A percentile compares a stretch with the other conserved stretches of the same genome.
These are phyloP conservation scores for Gymnopithys bicolor DNA, from an alignment of 2,797 vertebrate species.

Conservation along the genomic window DNA sequence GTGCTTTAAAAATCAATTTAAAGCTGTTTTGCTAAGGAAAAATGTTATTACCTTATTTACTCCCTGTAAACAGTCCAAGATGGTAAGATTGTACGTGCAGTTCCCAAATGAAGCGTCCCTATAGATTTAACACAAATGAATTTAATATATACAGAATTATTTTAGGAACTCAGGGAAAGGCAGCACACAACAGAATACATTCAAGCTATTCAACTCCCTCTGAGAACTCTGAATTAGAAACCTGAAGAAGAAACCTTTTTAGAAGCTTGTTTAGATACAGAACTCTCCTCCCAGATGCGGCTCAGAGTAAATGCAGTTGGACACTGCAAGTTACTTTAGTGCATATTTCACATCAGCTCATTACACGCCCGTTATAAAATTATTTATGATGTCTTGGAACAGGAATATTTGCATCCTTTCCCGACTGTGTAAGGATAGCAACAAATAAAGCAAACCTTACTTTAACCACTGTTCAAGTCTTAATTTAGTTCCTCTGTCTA, in stretches of 20 bases:
- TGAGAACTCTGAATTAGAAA: background rate
- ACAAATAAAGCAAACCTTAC: background rate
- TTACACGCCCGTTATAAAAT: background rate
- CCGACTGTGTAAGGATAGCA: background rate
- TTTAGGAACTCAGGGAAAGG: background rate
- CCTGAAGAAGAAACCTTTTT: background rate
- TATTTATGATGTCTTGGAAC: background rate
- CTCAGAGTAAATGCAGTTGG: background rate
- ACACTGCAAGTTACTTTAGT: background rate
- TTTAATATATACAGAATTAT: constrained; percentile 22
- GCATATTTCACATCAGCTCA: background rate
- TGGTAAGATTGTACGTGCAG: constrained; percentile 90
- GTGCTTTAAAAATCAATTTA: background rate
- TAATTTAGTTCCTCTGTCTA: background rate
- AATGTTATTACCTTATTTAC: constrained; percentile 88
- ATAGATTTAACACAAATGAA: constrained; percentile 53
- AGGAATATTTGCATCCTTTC: background rate
- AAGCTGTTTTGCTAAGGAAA: background rate
- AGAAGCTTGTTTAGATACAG: background rate
- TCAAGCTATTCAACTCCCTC: background rate
- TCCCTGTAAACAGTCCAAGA: constrained; percentile 95
- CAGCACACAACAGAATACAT: background rate
- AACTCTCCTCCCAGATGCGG: background rate
- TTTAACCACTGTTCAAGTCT: background rate
- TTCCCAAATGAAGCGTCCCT: constrained; percentile 96